Percentiles rank a stretch among this genome's conserved stretches.
Conservation (phyloP, 2,888 invertebrate genomes). For the Dascillus cervinus region DNA sequence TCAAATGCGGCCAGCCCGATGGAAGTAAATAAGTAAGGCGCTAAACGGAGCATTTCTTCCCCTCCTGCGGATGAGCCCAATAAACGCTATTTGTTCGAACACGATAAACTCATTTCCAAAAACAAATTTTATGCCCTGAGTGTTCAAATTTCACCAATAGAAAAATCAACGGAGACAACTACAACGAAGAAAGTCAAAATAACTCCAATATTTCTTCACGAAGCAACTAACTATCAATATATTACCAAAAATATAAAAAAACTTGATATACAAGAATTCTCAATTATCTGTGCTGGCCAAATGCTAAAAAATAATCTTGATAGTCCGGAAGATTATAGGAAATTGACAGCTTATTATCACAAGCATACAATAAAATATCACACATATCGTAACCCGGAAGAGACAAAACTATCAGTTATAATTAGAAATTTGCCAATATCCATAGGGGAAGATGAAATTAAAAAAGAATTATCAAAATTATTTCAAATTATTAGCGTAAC, state of each 20-base stretch:
- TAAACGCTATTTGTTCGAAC: too few species aligned
- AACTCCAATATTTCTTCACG: conserved; percentile 1
- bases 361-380: conserved; percentile 1
- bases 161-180: not conserved
- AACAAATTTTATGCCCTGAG: conserved; percentile 1
- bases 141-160: not conserved
- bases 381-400: not conserved
- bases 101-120: not conserved
- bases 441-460: not conserved
- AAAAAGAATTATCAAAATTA: conserved; percentile 1
- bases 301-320: not conserved
- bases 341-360: not conserved
- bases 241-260: conserved; percentile 1
- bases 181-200: conserved; percentile 1
- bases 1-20: too few species aligned
- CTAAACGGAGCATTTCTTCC: too few species aligned
- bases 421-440: not conserved
- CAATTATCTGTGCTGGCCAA: not conserved
- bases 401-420: not conserved
- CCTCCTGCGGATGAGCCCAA: too few species aligned
- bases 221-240: conserved; percentile 2
- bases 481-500: not conserved
- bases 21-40: too few species aligned
- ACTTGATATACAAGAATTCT: not conserved
- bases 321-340: not conserved